A percentile compares a stretch with the other conserved stretches of the same genome.
These are phyloP conservation scores for Agrilus cyanescens DNA, from an alignment of 2,888 invertebrate genomes.

Conservation along the genomic window DNA sequence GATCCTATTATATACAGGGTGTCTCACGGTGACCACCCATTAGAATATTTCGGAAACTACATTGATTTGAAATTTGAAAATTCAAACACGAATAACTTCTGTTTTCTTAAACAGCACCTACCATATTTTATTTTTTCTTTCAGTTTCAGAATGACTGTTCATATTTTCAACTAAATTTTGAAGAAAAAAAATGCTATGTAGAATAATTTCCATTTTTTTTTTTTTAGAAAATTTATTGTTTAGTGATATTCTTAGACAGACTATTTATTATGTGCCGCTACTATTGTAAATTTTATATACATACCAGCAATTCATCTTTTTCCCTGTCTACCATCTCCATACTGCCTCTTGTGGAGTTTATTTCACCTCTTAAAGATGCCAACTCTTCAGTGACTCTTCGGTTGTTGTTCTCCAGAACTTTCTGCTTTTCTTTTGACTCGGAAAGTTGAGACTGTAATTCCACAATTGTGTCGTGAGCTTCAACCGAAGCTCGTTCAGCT, in stretches of 20 bases:
- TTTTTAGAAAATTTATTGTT: background rate
- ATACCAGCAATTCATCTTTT: constrained; percentile 53
- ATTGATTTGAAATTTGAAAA: no score
- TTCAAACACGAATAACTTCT: no score
- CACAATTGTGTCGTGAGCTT: constrained; percentile 54
- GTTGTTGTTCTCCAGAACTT: constrained; percentile 45
- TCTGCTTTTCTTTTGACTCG: constrained; percentile 45
- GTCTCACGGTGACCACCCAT: no score
- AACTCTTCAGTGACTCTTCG: constrained; percentile 49
- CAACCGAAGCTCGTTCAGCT: constrained; percentile 59
- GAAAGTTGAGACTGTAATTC: constrained; percentile 52
- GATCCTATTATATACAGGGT: no score
- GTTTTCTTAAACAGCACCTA: no score
- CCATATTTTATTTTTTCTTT: no score
- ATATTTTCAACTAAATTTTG: background rate
- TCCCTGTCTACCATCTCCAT: constrained; percentile 57
- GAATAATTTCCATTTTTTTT: background rate
- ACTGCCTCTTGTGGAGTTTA: constrained; percentile 48
- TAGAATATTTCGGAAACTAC: background rate
- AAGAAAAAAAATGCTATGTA: background rate
- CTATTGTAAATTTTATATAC: no score
- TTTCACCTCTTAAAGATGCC: constrained; percentile 48
- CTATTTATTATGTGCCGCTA: no score
- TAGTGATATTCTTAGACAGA: no score
- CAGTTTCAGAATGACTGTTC: no score